Base-by-base conservation (phyloP, 2,888 invertebrate genomes). In the Diaprepes abbreviatus region DNA sequence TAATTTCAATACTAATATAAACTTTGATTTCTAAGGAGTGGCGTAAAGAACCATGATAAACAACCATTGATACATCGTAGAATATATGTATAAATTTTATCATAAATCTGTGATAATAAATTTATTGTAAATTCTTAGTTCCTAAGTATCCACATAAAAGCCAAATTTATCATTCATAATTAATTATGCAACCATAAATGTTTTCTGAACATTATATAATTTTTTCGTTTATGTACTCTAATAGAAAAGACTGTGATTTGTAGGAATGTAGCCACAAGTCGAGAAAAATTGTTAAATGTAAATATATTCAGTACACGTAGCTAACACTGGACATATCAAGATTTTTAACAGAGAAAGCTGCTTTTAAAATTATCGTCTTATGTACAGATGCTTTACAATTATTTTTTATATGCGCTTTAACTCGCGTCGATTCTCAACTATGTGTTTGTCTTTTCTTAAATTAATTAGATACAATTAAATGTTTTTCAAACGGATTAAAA, bases 271-370 rank as follows among this genome's bases (percentile, higher is more conserved):
- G 12, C 17, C 33, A n/a, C 17, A 58, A 55, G 38, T 40, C 7
- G 7, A 45, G 45, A 59, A 59, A 59, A 59, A 43, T 59, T 28
- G 28, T 9, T 24, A 48, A 6, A 14, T 45, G 45, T 60, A 60
- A 60, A 62, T 62, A 50, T 50, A 62, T 17, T 35, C 62, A 2
- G 33, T 60, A 16, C 48, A 35, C 48, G 35, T 33, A 28, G 12
- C 19, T 45, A n/a, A 36, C 31, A 35, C n/a, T 19, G 35, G 24
- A 50, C 60, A 50, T 48, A 50, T 50, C 21, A 48, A 36, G 60
- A 60, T 62, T 35, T 62, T 62, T 50, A 62, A 50, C 36, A 36
- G 50, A 62, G 62, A 62, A 62, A 62, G 62, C 21, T 36, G 16
- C 19, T 3, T 33, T 45, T 62, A 24, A 48, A 48, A 50, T 62